phyloP scores from a whole-genome alignment of 2,888 invertebrate species.

The Rhimphoctona megacephalus region DNA sequence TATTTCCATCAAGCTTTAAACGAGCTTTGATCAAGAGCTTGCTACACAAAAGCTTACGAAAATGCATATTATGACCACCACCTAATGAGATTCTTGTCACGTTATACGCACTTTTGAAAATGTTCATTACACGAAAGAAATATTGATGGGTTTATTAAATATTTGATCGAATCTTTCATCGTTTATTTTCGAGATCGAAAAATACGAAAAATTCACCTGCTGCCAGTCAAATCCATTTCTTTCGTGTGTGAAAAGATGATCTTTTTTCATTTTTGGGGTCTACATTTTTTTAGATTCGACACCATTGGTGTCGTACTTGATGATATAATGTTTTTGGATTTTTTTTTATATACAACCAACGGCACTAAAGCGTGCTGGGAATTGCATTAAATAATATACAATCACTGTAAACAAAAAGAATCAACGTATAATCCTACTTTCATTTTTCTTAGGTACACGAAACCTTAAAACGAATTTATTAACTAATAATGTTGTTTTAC shows the following conservation, averaged over 20 bases:
- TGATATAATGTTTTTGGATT: neutral
- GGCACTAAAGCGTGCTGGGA: neutral
- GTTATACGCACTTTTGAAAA: neutral
- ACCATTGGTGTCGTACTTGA: neutral
- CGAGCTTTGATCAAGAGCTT: slow-evolving; percentile 22
- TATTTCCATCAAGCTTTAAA: slow-evolving; percentile 49
- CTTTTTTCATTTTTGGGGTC: neutral
- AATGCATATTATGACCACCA: neutral
- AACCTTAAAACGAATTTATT: neutral
- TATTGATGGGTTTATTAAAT: neutral
- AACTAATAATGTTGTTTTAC: slow-evolving; percentile 25
- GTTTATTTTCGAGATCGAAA: neutral
- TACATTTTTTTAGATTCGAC: neutral
- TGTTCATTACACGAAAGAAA: neutral
- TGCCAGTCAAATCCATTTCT: neutral
- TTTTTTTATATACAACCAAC: neutral
- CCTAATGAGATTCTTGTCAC: neutral
- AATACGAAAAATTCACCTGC: neutral
- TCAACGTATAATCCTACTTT: neutral
- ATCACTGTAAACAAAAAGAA: neutral
- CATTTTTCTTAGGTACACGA: neutral
- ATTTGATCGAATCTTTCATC: neutral
- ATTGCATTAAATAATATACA: neutral
- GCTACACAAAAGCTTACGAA: slow-evolving; percentile 33
- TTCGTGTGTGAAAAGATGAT: neutral